Conservation (phyloP, 2,113 vertebrate species). For the Clupea harengus region DNA sequence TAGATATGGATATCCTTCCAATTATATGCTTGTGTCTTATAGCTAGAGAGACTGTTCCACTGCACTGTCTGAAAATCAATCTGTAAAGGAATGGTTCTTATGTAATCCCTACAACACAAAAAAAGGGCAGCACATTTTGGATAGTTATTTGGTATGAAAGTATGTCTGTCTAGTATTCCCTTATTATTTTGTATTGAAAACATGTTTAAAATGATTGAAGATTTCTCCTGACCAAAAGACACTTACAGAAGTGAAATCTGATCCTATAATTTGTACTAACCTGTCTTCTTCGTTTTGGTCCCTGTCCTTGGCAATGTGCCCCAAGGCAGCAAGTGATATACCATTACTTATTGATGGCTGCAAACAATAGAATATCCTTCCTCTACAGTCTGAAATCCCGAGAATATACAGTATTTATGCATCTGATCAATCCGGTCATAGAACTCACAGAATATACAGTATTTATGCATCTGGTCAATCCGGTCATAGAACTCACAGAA, state of each 20-base stretch:
- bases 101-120: not conserved
- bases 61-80: not conserved
- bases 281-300: not conserved
- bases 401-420: not conserved
- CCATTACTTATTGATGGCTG: slow-evolving; percentile 9
- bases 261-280: not conserved
- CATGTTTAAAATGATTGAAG: not conserved
- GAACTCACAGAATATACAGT: no score
- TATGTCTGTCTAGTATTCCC: not conserved
- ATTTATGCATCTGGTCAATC: no score
- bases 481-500: not conserved
- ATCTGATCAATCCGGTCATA: not conserved
- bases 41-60: not conserved
- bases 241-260: not conserved
- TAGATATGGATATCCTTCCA: not conserved
- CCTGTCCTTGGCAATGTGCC: not conserved
- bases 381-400: not conserved
- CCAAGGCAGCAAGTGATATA: not conserved
- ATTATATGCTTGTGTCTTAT: not conserved
- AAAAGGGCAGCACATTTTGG: not conserved
- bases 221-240: not conserved
- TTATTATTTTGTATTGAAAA: not conserved
- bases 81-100: not conserved
- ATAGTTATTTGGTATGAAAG: not conserved
- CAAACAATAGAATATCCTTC: slow-evolving; percentile 2